phyloP scores from a whole-genome alignment of 2,113 vertebrate species.

The Salvelinus alpinus region DNA sequence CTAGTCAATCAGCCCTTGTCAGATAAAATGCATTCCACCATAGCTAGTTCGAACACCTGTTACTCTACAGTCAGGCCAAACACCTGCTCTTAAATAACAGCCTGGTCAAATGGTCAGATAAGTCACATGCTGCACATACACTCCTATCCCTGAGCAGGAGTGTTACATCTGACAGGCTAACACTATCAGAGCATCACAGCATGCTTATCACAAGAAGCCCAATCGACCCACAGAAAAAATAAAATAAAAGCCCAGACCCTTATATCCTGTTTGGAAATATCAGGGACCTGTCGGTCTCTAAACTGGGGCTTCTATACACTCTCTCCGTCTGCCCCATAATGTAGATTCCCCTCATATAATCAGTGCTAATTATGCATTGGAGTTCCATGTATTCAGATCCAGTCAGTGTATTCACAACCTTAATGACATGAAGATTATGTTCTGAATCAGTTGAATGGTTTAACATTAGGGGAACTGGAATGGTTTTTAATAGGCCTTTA shows the following conservation, averaged over 20 bases:
- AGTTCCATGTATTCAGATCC: neutral
- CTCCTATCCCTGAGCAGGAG: no score
- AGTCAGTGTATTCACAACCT: neutral
- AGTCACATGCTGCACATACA: no score
- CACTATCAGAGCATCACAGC: neutral
- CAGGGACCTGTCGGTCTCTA: neutral
- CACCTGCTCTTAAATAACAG: neutral
- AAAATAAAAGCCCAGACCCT: neutral
- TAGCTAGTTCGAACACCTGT: neutral
- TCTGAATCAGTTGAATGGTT: neutral
- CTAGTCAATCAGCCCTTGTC: no score
- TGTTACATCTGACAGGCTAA: neutral
- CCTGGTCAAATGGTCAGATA: neutral
- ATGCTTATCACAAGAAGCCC: neutral
- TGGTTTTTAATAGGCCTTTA: no score
- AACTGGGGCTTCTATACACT: neutral
- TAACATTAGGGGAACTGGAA: neutral
- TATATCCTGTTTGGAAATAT: slow-evolving; percentile 5
- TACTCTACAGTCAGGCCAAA: neutral
- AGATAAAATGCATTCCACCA: neutral
- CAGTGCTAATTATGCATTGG: neutral
- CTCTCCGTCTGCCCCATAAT: neutral
- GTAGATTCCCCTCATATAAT: neutral
- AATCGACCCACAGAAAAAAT: neutral
- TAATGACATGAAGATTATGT: slow-evolving; percentile 1